Percentiles rank a stretch among this genome's conserved stretches.
phyloP scores from a whole-genome alignment of 2,797 vertebrate genomes.

The Clarias fuscus region DNA sequence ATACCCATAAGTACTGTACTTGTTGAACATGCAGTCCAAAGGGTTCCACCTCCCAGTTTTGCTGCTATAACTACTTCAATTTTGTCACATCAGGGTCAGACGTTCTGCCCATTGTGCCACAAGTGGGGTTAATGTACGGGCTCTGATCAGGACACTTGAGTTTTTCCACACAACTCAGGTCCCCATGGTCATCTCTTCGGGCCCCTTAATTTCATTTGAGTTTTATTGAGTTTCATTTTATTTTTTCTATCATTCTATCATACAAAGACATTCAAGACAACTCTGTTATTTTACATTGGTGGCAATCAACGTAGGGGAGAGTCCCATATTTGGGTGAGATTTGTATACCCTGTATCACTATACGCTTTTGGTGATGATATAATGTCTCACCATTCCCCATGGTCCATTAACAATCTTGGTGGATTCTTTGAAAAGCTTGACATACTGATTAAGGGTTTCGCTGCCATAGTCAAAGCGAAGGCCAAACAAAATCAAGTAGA shows the following conservation, averaged over 20 bases:
- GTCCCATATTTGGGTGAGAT: too few relatives aligned
- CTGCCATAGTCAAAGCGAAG: too few relatives aligned
- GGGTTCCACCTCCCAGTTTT: background rate
- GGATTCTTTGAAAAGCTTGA: constrained; percentile 64
- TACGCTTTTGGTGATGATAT: background rate
- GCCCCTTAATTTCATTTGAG: background rate
- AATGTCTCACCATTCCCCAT: constrained; percentile 69
- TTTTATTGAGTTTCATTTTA: background rate
- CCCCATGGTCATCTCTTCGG: too few relatives aligned
- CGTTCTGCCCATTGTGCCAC: background rate
- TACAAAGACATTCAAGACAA: too few relatives aligned
- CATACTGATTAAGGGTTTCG: constrained; percentile 55
- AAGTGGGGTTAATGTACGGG: background rate
- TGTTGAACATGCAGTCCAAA: background rate
- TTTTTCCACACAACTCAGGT: too few relatives aligned
- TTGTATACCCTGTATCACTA: background rate
- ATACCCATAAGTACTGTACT: too few relatives aligned
- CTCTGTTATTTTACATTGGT: too few relatives aligned
- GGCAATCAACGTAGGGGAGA: too few relatives aligned
- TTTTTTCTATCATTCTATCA: background rate
- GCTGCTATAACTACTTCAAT: background rate
- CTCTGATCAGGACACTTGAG: too few relatives aligned
- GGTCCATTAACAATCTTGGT: constrained; percentile 68
- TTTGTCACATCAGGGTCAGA: background rate
- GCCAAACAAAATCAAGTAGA: too few relatives aligned